phyloP scores from a whole-genome alignment of 1,140 invertebrate genomes.

The Cotesia glomerata region DNA sequence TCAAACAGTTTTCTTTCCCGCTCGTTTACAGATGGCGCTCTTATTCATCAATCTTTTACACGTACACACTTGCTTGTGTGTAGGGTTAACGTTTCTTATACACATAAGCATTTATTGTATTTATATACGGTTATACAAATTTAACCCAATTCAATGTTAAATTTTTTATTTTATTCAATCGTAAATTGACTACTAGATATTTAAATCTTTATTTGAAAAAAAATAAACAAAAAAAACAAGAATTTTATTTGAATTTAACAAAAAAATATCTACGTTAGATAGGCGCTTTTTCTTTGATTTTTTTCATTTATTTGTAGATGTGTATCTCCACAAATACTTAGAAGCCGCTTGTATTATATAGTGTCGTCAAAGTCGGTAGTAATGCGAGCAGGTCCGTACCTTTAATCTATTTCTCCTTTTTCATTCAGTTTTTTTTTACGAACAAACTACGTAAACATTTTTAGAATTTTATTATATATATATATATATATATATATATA shows the following conservation, averaged over 20 bases:
- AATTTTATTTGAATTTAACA: neutral
- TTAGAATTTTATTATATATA: no score
- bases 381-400: neutral
- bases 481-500: no score
- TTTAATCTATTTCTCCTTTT: neutral
- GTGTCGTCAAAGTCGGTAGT: neutral
- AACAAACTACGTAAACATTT: neutral
- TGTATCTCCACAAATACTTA: neutral
- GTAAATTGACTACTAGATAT: no score
- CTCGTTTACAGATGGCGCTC: constrained; percentile 58
- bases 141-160: no score
- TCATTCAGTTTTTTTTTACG: neutral
- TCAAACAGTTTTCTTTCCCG: constrained; percentile 60
- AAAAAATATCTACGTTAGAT: neutral
- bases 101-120: no score
- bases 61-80: no score
- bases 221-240: neutral
- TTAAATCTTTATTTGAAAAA: no score
- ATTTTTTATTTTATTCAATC: no score
- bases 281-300: constrained; percentile 9
- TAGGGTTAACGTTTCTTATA: no score
- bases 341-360: neutral
- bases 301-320: neutral
- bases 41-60: neutral
- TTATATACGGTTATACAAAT: no score